Conservation (phyloP, 2,113 vertebrate species). For the Lanius collurio region DNA sequence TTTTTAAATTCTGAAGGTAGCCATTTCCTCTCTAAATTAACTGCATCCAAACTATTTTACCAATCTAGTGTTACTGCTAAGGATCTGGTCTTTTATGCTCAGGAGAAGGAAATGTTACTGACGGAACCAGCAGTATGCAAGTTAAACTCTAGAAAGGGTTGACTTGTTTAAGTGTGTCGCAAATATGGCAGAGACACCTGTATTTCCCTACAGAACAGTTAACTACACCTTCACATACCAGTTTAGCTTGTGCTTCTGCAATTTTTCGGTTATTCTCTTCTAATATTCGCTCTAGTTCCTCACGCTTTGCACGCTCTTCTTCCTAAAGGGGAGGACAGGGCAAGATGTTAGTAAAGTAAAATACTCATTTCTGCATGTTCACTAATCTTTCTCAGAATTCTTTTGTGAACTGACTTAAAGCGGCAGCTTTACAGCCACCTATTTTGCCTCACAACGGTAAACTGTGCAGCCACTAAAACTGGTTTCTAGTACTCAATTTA, state of each 20-base stretch:
- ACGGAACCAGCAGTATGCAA: not conserved
- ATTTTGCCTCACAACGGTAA: slow-evolving; percentile 74
- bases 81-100: not conserved
- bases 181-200: not conserved
- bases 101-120: not conserved
- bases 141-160: not conserved
- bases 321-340: slow-evolving; percentile 96
- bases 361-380: slow-evolving; percentile 59
- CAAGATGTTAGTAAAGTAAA: slow-evolving; percentile 86
- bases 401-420: slow-evolving; percentile 78
- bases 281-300: slow-evolving; percentile 98
- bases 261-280: slow-evolving; percentile 99
- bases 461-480: slow-evolving; percentile 79
- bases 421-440: slow-evolving; percentile 80
- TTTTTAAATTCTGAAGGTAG: not conserved
- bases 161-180: not conserved
- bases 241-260: slow-evolving; percentile 97
- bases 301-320: slow-evolving; percentile 98
- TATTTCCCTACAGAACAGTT: not conserved
- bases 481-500: slow-evolving; percentile 78
- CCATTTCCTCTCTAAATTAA: not conserved
- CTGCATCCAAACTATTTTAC: not conserved
- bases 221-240: slow-evolving; percentile 79
- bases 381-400: slow-evolving; percentile 81
- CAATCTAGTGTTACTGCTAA: not conserved